Evolutionary conservation across 1,140 invertebrate genomes (phyloP).

Genomic region (Drosophila pseudoananassae): DNA sequence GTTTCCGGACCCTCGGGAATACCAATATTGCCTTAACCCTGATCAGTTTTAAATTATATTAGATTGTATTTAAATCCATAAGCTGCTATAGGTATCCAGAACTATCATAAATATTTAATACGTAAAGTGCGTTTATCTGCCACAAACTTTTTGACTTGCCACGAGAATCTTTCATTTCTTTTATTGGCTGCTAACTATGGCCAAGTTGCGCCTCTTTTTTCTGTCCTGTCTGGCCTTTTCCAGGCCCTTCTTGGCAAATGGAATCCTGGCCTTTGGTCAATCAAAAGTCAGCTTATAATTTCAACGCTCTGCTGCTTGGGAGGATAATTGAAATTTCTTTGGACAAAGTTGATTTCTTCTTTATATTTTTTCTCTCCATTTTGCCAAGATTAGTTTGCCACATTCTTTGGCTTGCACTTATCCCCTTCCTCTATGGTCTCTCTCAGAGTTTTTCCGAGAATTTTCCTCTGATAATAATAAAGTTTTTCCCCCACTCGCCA

Average conservation of each 20-base stretch:
- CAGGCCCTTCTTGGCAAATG: not conserved
- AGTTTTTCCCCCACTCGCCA: constrained; percentile 16
- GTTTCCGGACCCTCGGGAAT: not conserved
- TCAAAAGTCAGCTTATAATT: constrained; percentile 55
- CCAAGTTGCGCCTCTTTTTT: not conserved
- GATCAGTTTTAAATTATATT: not conserved
- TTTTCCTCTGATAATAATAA: constrained; percentile 41
- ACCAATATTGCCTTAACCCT: not conserved
- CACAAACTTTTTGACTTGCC: not conserved
- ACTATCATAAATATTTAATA: constrained; percentile 1
- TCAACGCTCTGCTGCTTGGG: constrained; percentile 7
- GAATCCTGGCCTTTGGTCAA: constrained; percentile 31
- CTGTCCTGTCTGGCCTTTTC: not conserved
- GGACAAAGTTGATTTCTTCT: constrained; percentile 12
- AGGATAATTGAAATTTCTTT: constrained; percentile 29
- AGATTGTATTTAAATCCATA: not conserved
- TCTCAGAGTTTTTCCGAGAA: constrained; percentile 25
- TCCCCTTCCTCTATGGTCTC: not conserved
- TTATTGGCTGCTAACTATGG: not conserved
- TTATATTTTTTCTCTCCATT: constrained; percentile 14
- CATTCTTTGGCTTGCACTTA: constrained; percentile 12
- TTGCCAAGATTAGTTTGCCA: constrained; percentile 25
- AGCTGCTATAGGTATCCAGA: not conserved
- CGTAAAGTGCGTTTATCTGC: not conserved
- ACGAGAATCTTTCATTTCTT: not conserved